Evolutionary conservation across 2,113 vertebrate genomes (phyloP).

Genomic region (Erythrocercus mccallii): DNA sequence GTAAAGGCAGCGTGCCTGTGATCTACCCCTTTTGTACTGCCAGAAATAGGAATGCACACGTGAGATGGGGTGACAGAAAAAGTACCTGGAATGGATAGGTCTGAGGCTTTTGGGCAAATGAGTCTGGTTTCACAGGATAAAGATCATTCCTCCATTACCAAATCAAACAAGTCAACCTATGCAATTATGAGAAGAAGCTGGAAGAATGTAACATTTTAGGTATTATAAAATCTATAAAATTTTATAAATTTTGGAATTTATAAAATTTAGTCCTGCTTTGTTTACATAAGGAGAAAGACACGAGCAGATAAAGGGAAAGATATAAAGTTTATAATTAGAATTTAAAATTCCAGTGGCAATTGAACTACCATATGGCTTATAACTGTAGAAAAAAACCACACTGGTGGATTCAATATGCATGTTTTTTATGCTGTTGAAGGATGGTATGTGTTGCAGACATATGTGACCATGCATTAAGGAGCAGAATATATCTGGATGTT

Average conservation of each 20-base stretch:
- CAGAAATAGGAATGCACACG: slow-evolving; percentile 18
- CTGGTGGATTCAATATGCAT: background rate
- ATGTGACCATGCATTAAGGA: background rate
- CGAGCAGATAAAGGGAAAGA: background rate
- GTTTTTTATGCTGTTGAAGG: background rate
- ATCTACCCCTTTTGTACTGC: background rate
- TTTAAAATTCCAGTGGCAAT: background rate
- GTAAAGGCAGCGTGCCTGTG: background rate
- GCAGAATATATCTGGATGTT: background rate
- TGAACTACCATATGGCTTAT: background rate
- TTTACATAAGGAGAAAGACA: background rate
- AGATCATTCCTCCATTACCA: slow-evolving; percentile 1
- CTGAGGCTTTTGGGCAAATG: background rate
- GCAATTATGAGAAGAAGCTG: background rate
- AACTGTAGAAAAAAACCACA: background rate
- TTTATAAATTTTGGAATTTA: no score
- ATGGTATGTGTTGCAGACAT: background rate
- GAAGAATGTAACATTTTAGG: background rate
- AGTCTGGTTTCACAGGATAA: slow-evolving; percentile 25
- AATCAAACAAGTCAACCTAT: slow-evolving; percentile 42
- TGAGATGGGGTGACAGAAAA: slow-evolving; percentile 4
- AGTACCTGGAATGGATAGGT: background rate
- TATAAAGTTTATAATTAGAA: background rate
- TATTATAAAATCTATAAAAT: no score
- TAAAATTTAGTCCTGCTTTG: background rate